Percentiles rank a stretch among this genome's conserved stretches.
phyloP scores from a whole-genome alignment of 2,888 invertebrate species.

The Caenorhabditis drosophilae region DNA sequence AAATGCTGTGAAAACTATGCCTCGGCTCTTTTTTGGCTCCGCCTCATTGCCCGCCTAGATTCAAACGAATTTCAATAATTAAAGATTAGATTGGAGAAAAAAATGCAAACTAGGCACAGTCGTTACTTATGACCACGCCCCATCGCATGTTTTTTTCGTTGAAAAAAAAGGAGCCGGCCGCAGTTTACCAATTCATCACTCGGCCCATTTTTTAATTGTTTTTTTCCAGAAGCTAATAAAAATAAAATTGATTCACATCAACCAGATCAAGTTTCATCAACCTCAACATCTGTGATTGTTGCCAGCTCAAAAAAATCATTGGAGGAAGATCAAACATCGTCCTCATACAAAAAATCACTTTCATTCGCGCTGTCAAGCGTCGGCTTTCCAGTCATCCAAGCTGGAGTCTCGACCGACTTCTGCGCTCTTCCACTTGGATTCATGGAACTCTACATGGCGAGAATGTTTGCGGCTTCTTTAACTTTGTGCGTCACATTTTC shows the following conservation, averaged over 20 bases:
- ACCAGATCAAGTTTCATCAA: slow-evolving; percentile 11
- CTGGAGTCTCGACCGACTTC: slow-evolving; percentile 52
- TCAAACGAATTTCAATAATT: too few relatives aligned
- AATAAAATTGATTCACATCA: background rate
- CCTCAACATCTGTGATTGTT: too few relatives aligned
- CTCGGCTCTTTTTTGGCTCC: too few relatives aligned
- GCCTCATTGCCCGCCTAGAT: too few relatives aligned
- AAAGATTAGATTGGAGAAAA: too few relatives aligned
- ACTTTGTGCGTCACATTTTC: slow-evolving; percentile 49
- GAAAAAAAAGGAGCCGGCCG: background rate
- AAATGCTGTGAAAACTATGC: too few relatives aligned
- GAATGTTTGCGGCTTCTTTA: slow-evolving; percentile 43
- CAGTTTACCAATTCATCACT: too few relatives aligned
- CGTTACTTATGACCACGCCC: background rate
- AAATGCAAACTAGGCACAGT: too few relatives aligned
- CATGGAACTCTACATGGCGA: slow-evolving; percentile 52
- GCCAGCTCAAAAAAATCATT: too few relatives aligned
- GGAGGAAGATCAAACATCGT: background rate
- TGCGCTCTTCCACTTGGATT: slow-evolving; percentile 50
- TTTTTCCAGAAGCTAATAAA: slow-evolving; percentile 30
- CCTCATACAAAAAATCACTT: slow-evolving; percentile 1
- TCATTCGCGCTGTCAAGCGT: slow-evolving; percentile 36
- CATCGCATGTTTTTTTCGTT: background rate
- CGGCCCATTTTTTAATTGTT: too few relatives aligned
- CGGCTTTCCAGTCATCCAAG: slow-evolving; percentile 58